Evolutionary conservation across 2,797 vertebrate genomes (phyloP).

Genomic region (Trichosurus vulpecula): DNA sequence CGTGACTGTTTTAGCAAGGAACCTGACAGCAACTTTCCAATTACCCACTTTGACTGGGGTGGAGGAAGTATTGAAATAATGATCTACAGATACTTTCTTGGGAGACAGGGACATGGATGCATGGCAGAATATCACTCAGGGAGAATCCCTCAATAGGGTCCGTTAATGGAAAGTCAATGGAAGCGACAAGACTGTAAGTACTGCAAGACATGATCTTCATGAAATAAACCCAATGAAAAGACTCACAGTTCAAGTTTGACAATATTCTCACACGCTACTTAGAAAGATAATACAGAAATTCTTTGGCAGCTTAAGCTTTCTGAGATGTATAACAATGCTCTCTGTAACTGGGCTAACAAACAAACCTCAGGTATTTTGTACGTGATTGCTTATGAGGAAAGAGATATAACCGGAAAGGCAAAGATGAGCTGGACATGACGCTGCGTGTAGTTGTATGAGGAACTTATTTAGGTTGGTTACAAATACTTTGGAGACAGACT

Average conservation of each 20-base stretch:
- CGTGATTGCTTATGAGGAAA: not conserved
- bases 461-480: not conserved
- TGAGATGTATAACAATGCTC: not conserved
- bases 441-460: not conserved
- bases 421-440: not conserved
- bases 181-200: not conserved
- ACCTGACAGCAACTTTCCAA: not conserved
- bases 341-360: not conserved
- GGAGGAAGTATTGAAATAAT: constrained; percentile 1
- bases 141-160: not conserved
- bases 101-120: not conserved
- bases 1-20: constrained; percentile 1
- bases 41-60: not conserved
- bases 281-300: constrained; percentile 1
- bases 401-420: not conserved
- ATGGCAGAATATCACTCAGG: not conserved
- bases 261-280: not conserved
- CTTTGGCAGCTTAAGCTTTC: not conserved
- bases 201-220: not conserved
- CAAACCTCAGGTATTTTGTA: not conserved
- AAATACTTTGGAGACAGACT: not conserved
- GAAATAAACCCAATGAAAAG: not conserved
- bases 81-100: not conserved
- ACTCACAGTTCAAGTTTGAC: not conserved
- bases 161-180: constrained; percentile 2